phyloP scores from a whole-genome alignment of 2,113 vertebrate species.

The Petrocephalus zakoni region DNA sequence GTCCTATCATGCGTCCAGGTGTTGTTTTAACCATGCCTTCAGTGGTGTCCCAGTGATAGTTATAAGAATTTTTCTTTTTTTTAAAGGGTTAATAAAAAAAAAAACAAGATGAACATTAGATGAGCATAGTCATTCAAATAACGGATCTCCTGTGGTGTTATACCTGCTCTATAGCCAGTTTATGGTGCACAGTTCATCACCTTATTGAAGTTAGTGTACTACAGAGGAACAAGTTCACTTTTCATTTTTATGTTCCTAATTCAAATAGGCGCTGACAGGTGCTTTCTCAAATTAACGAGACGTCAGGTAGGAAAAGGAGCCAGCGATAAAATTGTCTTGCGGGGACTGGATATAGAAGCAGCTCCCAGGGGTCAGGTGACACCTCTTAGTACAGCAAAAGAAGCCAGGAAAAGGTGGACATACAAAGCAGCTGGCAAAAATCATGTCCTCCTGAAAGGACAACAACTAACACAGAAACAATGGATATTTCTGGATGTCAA shows the following conservation, averaged over 20 bases:
- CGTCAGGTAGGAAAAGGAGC: not conserved
- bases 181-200: not conserved
- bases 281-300: slow-evolving; percentile 27
- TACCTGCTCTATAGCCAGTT: not conserved
- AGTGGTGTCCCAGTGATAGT: not conserved
- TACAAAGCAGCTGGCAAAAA: not conserved
- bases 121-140: not conserved
- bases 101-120: not conserved
- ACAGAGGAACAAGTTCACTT: slow-evolving; percentile 19
- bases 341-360: not conserved
- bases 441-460: not conserved
- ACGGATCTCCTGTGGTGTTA: not conserved
- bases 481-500: not conserved
- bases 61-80: not conserved
- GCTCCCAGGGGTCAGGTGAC: not conserved
- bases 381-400: slow-evolving; percentile 1
- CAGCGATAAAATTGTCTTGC: slow-evolving; percentile 18
- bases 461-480: not conserved
- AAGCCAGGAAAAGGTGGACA: not conserved
- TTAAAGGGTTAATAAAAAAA: not conserved
- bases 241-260: slow-evolving; percentile 25
- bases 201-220: not conserved
- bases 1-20: not conserved
- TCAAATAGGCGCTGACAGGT: slow-evolving; percentile 21
- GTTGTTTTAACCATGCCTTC: not conserved